Base-by-base conservation (phyloP, 2,113 vertebrate species). In the Carettochelys insculpta region DNA sequence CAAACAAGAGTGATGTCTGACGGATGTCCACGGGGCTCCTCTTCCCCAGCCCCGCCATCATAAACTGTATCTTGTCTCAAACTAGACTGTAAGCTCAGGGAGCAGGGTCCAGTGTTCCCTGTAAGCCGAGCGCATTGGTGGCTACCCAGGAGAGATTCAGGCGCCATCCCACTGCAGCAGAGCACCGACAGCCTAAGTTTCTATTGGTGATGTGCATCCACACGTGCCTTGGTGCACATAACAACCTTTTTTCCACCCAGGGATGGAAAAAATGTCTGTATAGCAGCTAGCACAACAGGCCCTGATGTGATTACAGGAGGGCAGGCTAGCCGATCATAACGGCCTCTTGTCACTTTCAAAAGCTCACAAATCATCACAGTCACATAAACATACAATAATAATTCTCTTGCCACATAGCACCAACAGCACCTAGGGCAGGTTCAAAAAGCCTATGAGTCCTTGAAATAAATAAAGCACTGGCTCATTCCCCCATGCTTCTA, bases 1-100 rank as follows among this genome's bases (percentile, higher is more conserved):
- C 86, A 86, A n/a, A 89, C 50, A 94, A 9, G 22, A 83, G 86
- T 90, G 58, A 87, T 50, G 61, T 84, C 92, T 97, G 94, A 87
- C 92, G 92, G 92, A 87, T 45, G 47, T 93, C 93, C 86, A 41
- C 85, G 81, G 0, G 90, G 87, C 76, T 90, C 82, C 58, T 88
- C 83, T 87, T 71, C 89, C 80, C 38, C 22, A 81, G 41, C 34
- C 5, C 20, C 78, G 71, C 0, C 0, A 31, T 52, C 73, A 77
- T 91, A 80, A 91, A 68, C 47, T 31, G 75, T 48, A 47, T 12
- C 12, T 90, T 85, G 85, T 89, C 68, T 84, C 85, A 76, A 84
- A 31, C 34, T 31, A 34, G 53, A 85, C 17, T 79, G 29, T 47
- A 76, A 86, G 12, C 6, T 47, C 19, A 22, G 10, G 25, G 54